Conservation (phyloP, 1,140 invertebrate species). For the Diprion similis region DNA sequence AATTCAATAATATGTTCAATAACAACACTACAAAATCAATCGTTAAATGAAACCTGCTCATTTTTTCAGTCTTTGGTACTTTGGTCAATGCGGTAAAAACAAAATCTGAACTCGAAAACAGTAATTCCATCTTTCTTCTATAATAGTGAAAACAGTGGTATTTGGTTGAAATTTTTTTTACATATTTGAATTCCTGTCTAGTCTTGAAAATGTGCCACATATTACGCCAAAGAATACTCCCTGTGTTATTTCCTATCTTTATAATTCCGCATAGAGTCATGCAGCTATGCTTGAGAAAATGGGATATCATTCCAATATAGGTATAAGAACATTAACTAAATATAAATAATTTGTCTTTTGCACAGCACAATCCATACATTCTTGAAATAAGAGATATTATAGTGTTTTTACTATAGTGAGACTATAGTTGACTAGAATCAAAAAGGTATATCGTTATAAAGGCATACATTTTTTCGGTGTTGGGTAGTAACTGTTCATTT, state of each 20-base stretch:
- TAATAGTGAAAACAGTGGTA: neutral
- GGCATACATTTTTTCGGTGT: neutral
- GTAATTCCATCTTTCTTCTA: neutral
- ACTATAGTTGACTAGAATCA: constrained; percentile 1
- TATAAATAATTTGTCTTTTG: constrained; percentile 1
- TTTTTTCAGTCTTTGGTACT: constrained; percentile 7
- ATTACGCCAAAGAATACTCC: neutral
- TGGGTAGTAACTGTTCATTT: constrained; percentile 39
- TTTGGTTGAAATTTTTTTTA: neutral
- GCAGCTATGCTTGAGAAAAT: neutral
- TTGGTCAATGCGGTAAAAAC: neutral
- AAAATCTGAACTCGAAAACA: neutral
- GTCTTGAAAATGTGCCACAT: neutral
- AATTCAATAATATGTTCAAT: neutral
- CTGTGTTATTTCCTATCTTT: neutral
- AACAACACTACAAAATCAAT: too few species aligned
- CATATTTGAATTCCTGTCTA: neutral
- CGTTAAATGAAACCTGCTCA: neutral
- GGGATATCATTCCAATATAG: neutral
- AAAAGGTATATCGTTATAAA: neutral
- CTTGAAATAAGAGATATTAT: neutral
- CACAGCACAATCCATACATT: constrained; percentile 4
- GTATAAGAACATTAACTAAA: neutral
- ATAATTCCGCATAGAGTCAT: constrained; percentile 7
- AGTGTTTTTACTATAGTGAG: neutral